A percentile compares a stretch with the other conserved stretches of the same genome.
Conservation (phyloP, 30 jellyfish, hydroid and myxozoan species). For the Cassiopea andromeda region DNA sequence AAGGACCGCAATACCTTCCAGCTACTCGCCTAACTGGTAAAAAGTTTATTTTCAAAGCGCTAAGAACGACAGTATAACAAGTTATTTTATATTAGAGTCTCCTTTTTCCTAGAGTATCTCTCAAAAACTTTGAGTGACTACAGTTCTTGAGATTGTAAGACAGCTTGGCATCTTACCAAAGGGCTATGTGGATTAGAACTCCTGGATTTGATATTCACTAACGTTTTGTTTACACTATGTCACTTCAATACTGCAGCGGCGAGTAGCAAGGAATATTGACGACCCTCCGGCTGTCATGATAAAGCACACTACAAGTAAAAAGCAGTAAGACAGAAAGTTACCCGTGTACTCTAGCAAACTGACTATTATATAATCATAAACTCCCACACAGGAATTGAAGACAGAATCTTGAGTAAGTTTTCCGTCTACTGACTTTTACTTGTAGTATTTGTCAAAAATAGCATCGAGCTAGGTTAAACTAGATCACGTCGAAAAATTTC, state of each 20-base stretch:
- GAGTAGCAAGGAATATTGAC: not conserved
- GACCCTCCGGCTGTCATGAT: not conserved
- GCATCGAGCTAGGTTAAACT: slow-evolving; percentile 8
- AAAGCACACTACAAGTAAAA: not conserved
- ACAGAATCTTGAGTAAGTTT: not conserved
- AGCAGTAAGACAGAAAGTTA: not conserved
- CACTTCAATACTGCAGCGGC: not conserved
- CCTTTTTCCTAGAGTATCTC: too few species aligned
- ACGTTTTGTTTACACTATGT: not conserved
- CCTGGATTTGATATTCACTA: too few species aligned
- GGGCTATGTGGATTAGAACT: too few species aligned
- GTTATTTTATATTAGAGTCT: too few species aligned
- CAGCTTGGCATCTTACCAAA: too few species aligned
- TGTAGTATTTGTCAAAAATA: slow-evolving; percentile 26
- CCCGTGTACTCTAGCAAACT: not conserved
- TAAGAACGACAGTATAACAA: too few species aligned
- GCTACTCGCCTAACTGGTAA: not conserved
- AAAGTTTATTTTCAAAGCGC: too few species aligned
- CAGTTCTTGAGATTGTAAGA: too few species aligned
- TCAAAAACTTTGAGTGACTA: too few species aligned
- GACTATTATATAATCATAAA: not conserved
- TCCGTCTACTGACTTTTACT: not conserved
- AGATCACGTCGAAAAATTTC: slow-evolving; percentile 22
- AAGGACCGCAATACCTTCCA: not conserved
- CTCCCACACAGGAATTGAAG: not conserved